Base-by-base conservation (phyloP, 2,888 invertebrate species). In the Helicoverpa assulta region DNA sequence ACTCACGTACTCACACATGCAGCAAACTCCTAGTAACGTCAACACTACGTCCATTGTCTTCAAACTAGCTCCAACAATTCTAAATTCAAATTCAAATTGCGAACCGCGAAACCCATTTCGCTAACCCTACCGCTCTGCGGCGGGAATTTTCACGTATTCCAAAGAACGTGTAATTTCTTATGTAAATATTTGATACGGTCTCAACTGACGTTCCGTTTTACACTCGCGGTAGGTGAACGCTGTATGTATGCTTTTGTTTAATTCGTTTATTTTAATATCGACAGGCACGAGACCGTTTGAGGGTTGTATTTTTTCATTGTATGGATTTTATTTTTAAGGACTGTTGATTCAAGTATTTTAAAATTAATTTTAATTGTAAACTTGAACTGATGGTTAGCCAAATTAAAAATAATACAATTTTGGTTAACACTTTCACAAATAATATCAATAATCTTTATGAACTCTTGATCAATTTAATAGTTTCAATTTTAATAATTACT, bases 161-260 rank as follows among this genome's bases (percentile, higher is more conserved):
- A 68, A 79, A 70, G 66, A 70, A 80, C 67, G 68, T 76, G 83
- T 85, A 86, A 86, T 87, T 86, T 85, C 82, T 84, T 84, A 85
- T 83, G 83, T 85, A 86, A 88, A 88, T 88, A 85, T 86, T 85
- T 85, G 81, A 85, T 83, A 73, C 68, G 60, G 66, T 68, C 33
- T 66, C 68, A 68, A 54, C 73, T 69, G 65, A 73, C 58, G 65
- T 73, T 81, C 69, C 65, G 43, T 70, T 78, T 67, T 67, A 70
- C 64, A 67, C 69, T 67, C 69, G 74, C 66, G 62, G 68, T 74
- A 73, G 59, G 67, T 68, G 70, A 67, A 76, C 70, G 60, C 16
- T 43, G 29, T 80, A 53, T 26, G 29, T 80, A 54, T 62, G 37
- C 52, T 54, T 67, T 68, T 70, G 68, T 70, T 54, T 21, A 19